phyloP scores from a whole-genome alignment of 2,888 invertebrate genomes.

The Troglohyphantes excavatus region DNA sequence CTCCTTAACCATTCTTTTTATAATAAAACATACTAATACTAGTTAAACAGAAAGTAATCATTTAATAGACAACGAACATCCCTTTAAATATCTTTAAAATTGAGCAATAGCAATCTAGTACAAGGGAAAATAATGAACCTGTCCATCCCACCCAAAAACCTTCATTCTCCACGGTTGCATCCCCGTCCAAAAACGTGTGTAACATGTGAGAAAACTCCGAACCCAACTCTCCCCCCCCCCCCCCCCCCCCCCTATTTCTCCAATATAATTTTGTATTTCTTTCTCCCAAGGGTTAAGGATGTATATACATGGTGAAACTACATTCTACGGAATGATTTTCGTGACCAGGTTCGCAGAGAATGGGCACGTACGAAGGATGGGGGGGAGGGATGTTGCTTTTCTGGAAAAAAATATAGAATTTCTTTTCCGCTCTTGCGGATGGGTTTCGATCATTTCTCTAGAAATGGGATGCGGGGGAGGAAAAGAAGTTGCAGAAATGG shows the following conservation, averaged over 20 bases:
- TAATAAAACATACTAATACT: no score
- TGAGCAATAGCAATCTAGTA: neutral
- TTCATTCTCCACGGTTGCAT: no score
- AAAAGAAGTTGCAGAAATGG: neutral
- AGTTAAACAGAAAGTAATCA: no score
- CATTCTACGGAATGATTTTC: constrained; percentile 51
- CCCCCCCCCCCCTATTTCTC: neutral
- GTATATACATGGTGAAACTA: constrained; percentile 9
- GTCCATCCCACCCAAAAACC: neutral
- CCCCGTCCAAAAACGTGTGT: constrained; percentile 1
- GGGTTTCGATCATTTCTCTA: constrained; percentile 39
- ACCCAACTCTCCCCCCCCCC: neutral
- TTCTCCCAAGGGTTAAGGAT: constrained; percentile 14
- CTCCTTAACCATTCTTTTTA: no score
- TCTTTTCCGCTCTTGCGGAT: neutral
- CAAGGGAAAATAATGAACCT: neutral
- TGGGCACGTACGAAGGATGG: constrained; percentile 10
- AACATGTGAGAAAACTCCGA: constrained; percentile 31
- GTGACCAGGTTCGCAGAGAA: constrained; percentile 44
- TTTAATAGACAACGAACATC: no score
- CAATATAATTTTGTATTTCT: constrained; percentile 48
- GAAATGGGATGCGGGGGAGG: neutral
- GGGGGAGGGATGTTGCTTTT: neutral
- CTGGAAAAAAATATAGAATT: neutral
- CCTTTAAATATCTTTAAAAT: no score